Conservation (phyloP, 1,140 invertebrate genomes). For the Cecropterus lyciades region DNA sequence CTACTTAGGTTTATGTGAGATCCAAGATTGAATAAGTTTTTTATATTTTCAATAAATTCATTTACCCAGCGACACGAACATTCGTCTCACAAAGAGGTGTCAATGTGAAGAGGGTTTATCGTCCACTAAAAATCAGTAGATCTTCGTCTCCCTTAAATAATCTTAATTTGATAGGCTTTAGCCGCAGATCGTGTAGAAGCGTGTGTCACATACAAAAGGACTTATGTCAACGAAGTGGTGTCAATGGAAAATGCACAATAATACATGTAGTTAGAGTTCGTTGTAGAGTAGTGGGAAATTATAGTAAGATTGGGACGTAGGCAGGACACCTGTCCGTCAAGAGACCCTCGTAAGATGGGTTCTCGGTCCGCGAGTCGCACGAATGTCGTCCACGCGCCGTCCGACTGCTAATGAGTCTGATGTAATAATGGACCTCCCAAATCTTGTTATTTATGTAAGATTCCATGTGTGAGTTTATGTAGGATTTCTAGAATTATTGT, state of each 20-base stretch:
- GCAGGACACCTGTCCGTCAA: slow-evolving; percentile 19
- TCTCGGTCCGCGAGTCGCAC: not conserved
- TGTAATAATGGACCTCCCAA: not conserved
- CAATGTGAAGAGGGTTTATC: slow-evolving; percentile 26
- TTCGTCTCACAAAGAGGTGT: slow-evolving; percentile 2
- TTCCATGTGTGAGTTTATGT: not conserved
- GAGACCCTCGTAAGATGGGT: slow-evolving; percentile 28
- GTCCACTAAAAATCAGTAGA: slow-evolving; percentile 29
- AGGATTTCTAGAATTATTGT: not conserved
- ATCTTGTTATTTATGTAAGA: not conserved
- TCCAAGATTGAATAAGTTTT: no score
- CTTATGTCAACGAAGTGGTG: not conserved
- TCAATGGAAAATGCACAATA: not conserved
- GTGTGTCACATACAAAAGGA: not conserved
- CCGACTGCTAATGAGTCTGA: slow-evolving; percentile 11
- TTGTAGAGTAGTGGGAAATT: not conserved
- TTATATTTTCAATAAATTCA: not conserved
- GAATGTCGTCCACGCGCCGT: slow-evolving; percentile 8
- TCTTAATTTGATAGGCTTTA: slow-evolving; percentile 33
- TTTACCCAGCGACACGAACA: not conserved
- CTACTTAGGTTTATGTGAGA: no score
- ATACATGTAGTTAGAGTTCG: not conserved
- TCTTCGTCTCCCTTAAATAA: slow-evolving; percentile 30
- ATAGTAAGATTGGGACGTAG: slow-evolving; percentile 4
- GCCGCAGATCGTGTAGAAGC: slow-evolving; percentile 9